Base-by-base conservation (phyloP, 2,888 invertebrate genomes). In the Campoplex nolae region DNA sequence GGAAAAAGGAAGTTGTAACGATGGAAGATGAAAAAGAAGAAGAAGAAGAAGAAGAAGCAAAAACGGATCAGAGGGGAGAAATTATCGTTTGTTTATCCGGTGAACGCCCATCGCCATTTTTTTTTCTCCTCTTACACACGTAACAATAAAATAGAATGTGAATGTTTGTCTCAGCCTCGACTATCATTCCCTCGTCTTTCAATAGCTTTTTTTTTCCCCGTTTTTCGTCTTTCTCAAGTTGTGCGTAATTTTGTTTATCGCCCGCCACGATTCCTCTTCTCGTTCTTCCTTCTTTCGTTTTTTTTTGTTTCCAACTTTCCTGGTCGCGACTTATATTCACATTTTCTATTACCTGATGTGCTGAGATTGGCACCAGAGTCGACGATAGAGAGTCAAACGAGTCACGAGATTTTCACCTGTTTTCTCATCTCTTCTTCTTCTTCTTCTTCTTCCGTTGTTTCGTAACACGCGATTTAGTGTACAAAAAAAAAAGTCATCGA, bases 61-160 rank as follows among this genome's bases (percentile, higher is more conserved):
- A 58, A 38, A 62, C 18, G 58, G 8, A 23, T n/a, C 54, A 35
- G 70, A 81, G 84, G 74, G 84, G 62, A 56, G 54, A 67, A 71
- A 65, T 78, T 42, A 54, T 80, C 45, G 79, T 74, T 74, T 67
- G 32, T 32, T 56, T 54, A 35, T 78, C 71, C 58, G 75, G 81
- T 79, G 32, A 82, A 84, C 87, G 87, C 87, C 87, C 87, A 87
- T 75, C 38, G 68, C 62, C 7, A 67, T 65, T 75, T 78, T n/a
- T 28, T 62, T 32, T 62, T 71, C 73, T 78, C 51, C 56, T 58
- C 75, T 58, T 38, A 56, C 74, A 58, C 68, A 38, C 62, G 75
- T 54, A 32, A 77, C 58, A 58, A 71, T 76, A 51, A 76, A 76
- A 82, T 58, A 82, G 68, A 35, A 54, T 74, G 42, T 38, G 58